phyloP scores from a whole-genome alignment of 2,888 invertebrate genomes.

The Boloria selene region DNA sequence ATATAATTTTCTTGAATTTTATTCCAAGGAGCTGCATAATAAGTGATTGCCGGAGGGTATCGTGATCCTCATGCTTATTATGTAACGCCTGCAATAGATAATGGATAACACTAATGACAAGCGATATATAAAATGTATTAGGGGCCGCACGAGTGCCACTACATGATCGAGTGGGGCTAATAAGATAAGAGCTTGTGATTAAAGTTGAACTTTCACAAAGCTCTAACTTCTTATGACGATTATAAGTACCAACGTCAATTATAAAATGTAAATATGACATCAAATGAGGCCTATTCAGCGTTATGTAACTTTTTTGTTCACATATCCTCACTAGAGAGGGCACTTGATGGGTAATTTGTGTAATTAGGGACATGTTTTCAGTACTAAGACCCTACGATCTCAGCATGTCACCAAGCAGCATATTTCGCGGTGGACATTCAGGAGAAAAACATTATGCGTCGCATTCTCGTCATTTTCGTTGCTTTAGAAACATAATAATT shows the following conservation, averaged over 20 bases:
- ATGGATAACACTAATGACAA: constrained; percentile 76
- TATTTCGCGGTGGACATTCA: constrained; percentile 52
- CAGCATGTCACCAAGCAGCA: constrained; percentile 54
- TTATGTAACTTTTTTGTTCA: constrained; percentile 66
- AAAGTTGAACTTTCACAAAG: constrained; percentile 70
- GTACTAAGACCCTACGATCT: constrained; percentile 51
- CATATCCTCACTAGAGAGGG: constrained; percentile 64
- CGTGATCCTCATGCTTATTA: constrained; percentile 63
- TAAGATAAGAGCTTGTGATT: constrained; percentile 67
- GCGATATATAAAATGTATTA: constrained; percentile 75
- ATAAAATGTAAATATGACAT: constrained; percentile 24
- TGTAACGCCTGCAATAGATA: constrained; percentile 71
- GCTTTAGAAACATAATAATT: constrained; percentile 51
- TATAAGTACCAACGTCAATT: constrained; percentile 37
- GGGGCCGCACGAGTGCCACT: constrained; percentile 53
- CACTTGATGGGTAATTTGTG: constrained; percentile 66
- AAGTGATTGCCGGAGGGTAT: constrained; percentile 63
- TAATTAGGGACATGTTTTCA: constrained; percentile 67
- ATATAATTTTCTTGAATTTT: not conserved
- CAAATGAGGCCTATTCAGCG: constrained; percentile 33
- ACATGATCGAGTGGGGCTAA: constrained; percentile 73
- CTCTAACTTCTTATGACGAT: constrained; percentile 39
- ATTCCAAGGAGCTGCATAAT: constrained; percentile 44
- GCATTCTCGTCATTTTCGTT: constrained; percentile 53
- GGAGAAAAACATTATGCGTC: constrained; percentile 60